Base-by-base conservation (phyloP, 2,113 vertebrate species). In the Gambusia affinis region DNA sequence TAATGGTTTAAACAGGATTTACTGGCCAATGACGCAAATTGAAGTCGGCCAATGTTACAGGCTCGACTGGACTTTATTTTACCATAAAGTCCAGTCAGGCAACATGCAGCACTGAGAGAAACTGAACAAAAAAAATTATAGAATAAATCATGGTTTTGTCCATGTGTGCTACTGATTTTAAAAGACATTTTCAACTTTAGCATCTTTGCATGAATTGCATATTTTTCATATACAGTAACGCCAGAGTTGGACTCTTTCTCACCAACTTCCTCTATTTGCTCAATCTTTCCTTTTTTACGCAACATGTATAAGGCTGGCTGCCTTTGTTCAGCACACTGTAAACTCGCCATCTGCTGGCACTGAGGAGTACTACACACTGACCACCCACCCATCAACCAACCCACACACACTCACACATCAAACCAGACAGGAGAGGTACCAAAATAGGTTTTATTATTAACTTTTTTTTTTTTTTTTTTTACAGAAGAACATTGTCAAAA, bases 381-480 rank as follows among this genome's bases (percentile, higher is more conserved):
- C 37, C n/a, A 67, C 51, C 51, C 51, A 3, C 19, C 28, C 65
- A 62, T 33, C 4, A 57, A 70, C 66, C 80, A 30, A 78, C 64
- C 28, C n/a, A 42, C 60, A 62, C 44, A 15, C 64, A 71, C 37
- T 75, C 61, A 64, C 64, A 71, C 62, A 85, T 14, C 31, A 78
- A 51, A 64, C 24, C 37, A 65, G 17, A 12, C 30, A n/a, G 67
- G 44, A 86, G 76, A 86, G 76, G 78, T 37, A 37, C 35, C 35
- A 37, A 37, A 37, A 87, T 69, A 87, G 82, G 85, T 95, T 95
- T 91, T 91, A 95, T 95, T 95, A 95, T 95, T 94, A 86, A 84
- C 83, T 94, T 95, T 93, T 94, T 94, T 95, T 93, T 83, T 47
- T 47, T 37, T 37, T 37, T 37, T 37, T 37, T n/a, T 54, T 54